Evolutionary conservation across 1,140 invertebrate species (phyloP).

Genomic region (Monochamus saltuarius): DNA sequence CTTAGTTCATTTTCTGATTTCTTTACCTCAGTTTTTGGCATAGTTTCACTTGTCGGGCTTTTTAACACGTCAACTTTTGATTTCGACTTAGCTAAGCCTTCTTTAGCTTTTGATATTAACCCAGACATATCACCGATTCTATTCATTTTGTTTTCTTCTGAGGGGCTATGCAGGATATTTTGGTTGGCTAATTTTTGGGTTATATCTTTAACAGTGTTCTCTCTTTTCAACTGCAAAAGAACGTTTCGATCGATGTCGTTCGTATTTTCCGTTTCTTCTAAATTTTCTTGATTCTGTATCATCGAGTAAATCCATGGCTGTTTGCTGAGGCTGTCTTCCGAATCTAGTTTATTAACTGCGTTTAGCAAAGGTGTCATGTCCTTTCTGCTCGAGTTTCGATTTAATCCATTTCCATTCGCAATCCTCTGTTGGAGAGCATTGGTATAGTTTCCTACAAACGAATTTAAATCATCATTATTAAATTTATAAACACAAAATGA

Average conservation of each 20-base stretch:
- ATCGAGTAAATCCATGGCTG: constrained; percentile 61
- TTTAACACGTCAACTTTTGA: constrained; percentile 72
- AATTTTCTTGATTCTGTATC: constrained; percentile 56
- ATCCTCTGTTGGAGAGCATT: constrained; percentile 60
- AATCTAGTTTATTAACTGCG: constrained; percentile 60
- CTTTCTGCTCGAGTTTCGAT: constrained; percentile 54
- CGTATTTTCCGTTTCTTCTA: constrained; percentile 55
- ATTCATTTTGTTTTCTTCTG: constrained; percentile 55
- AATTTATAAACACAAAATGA: too few relatives aligned
- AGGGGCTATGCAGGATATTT: constrained; percentile 60
- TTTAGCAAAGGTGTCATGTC: constrained; percentile 61
- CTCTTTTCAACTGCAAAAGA: constrained; percentile 65
- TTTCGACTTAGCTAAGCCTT: constrained; percentile 83
- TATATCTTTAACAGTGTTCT: constrained; percentile 77
- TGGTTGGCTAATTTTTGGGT: constrained; percentile 79
- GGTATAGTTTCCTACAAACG: constrained; percentile 55
- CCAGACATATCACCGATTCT: constrained; percentile 82
- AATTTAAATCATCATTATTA: too few relatives aligned
- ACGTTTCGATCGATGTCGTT: constrained; percentile 63
- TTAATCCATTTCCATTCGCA: constrained; percentile 54
- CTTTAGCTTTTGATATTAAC: constrained; percentile 90
- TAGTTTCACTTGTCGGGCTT: constrained; percentile 64
- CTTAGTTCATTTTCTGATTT: constrained; percentile 92
- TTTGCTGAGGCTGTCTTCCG: constrained; percentile 56
- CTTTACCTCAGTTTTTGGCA: constrained; percentile 68